Percentiles rank a stretch among this genome's conserved stretches.
These are phyloP conservation scores for Mamestra configurata DNA, from an alignment of 1,140 invertebrate species.

Conservation along the genomic window DNA sequence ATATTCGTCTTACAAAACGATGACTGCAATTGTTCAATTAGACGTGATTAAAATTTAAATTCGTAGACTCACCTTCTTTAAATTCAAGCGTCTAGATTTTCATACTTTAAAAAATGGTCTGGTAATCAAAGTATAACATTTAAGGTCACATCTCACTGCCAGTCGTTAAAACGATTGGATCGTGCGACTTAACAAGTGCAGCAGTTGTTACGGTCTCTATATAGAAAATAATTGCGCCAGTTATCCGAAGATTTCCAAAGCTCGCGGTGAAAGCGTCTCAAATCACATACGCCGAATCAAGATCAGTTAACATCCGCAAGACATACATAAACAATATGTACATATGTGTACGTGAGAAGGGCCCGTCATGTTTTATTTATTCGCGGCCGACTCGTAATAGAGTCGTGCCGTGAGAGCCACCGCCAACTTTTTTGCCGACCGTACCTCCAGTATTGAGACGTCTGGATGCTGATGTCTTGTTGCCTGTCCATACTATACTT, in stretches of 20 bases:
- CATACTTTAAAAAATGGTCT: not conserved
- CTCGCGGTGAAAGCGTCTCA: slow-evolving; percentile 70
- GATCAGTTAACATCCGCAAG: slow-evolving; percentile 79
- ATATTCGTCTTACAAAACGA: slow-evolving; percentile 50
- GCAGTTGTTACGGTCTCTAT: slow-evolving; percentile 38
- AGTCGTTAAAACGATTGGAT: slow-evolving; percentile 29
- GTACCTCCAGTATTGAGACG: slow-evolving; percentile 83
- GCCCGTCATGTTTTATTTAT: slow-evolving; percentile 88
- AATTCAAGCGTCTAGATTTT: slow-evolving; percentile 12
- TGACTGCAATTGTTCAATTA: slow-evolving; percentile 56
- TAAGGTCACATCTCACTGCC: not conserved
- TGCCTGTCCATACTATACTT: slow-evolving; percentile 80
- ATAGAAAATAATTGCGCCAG: slow-evolving; percentile 60
- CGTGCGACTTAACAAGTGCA: slow-evolving; percentile 39
- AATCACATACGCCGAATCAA: slow-evolving; percentile 81
- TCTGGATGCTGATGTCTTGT: slow-evolving; percentile 86
- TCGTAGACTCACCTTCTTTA: slow-evolving; percentile 1
- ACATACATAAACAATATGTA: slow-evolving; percentile 72
- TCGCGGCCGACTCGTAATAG: slow-evolving; percentile 84
- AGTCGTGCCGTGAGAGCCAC: slow-evolving; percentile 85
- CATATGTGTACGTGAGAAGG: slow-evolving; percentile 84
- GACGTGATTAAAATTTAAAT: slow-evolving; percentile 51
- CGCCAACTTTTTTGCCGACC: slow-evolving; percentile 83
- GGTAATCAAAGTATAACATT: not conserved
- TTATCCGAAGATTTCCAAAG: slow-evolving; percentile 56